phyloP scores from a whole-genome alignment of 2,113 vertebrate genomes.

The Piaya cayana region DNA sequence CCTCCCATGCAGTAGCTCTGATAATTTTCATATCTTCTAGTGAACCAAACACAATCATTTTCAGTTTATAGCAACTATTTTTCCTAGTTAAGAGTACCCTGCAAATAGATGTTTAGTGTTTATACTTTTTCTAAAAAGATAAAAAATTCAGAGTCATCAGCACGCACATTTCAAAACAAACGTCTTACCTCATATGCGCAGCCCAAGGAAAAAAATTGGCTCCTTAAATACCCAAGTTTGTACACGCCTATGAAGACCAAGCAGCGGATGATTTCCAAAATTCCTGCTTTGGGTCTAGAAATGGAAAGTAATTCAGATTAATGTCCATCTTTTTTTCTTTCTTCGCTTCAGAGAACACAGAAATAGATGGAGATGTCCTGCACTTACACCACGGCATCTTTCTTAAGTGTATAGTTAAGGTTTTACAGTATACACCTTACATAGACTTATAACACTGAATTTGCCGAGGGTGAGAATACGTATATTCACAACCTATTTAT shows the following conservation, averaged over 20 bases:
- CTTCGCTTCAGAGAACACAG: neutral
- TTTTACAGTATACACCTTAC: neutral
- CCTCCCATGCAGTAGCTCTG: neutral
- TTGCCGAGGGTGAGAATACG: neutral
- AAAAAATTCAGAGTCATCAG: neutral
- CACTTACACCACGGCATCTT: neutral
- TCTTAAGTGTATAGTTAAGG: neutral
- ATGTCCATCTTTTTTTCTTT: neutral
- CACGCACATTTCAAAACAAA: neutral
- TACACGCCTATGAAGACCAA: constrained; percentile 71
- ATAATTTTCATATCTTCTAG: neutral
- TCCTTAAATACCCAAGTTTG: constrained; percentile 66
- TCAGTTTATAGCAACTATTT: neutral
- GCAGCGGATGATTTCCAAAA: constrained; percentile 83
- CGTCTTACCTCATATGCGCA: constrained; percentile 80
- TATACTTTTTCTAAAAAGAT: neutral
- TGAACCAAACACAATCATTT: neutral
- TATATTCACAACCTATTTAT: neutral
- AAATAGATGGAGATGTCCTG: neutral
- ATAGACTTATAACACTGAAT: neutral
- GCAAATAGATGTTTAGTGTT: neutral
- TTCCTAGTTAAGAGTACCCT: neutral
- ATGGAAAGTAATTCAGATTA: neutral
- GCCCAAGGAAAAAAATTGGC: constrained; percentile 59
- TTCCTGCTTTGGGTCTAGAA: constrained; percentile 75